These are phyloP conservation scores for Oreortyx pictus DNA, from an alignment of 2,797 vertebrate genomes.

Conservation along the genomic window DNA sequence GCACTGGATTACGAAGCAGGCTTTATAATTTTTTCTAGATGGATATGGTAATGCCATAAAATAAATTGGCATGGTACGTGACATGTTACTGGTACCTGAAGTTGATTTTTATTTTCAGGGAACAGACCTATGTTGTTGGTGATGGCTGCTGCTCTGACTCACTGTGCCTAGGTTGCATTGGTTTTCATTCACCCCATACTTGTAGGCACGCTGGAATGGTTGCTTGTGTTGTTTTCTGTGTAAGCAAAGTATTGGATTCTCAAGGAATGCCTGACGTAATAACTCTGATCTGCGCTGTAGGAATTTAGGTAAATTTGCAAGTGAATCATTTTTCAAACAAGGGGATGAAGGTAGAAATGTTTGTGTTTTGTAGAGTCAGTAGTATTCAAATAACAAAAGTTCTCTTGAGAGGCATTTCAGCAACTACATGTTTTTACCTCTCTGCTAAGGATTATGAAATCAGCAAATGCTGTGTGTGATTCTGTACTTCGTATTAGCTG, in stretches of 20 bases:
- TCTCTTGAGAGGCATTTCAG: not conserved
- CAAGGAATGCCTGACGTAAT: not conserved
- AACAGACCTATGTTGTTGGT: not conserved
- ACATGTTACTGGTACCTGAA: not conserved
- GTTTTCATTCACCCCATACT: not conserved
- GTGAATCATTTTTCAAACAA: not conserved
- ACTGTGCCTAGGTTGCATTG: not conserved
- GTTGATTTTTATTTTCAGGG: not conserved
- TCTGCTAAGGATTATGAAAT: not conserved
- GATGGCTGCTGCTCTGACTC: not conserved
- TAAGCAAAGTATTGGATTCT: not conserved
- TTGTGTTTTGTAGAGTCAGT: not conserved
- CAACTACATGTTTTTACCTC: not conserved
- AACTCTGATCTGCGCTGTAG: not conserved
- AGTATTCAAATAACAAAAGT: not conserved
- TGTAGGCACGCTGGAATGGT: not conserved
- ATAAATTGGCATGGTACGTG: not conserved
- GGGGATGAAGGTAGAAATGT: not conserved
- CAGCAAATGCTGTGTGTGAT: not conserved
- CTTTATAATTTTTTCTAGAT: not conserved
- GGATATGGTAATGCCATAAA: not conserved
- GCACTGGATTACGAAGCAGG: not conserved
- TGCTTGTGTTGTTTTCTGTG: not conserved
- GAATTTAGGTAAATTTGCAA: not conserved
- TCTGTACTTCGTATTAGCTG: not conserved